Evolutionary conservation across 2,888 invertebrate genomes (phyloP), one percentile per base, ranked within the genome.

Genomic region (Scaptomyza parva): DNA sequence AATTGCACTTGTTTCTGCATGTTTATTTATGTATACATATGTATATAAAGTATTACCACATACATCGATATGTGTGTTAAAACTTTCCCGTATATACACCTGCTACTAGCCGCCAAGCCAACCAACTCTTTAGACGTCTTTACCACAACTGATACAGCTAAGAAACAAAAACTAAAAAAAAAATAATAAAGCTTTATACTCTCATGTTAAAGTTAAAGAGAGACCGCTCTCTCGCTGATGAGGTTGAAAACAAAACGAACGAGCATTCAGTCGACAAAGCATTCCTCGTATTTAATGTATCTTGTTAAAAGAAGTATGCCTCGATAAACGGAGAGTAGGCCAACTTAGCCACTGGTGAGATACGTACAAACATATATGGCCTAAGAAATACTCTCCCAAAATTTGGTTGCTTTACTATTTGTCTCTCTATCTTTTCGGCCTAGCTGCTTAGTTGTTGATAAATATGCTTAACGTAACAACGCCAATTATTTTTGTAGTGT

Each of bases 51-150:
- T 35, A 5, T 33, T 35, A 14, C 35, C n/a, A 35, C 51, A 17
- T 68, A 35, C 48, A 28, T 47, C 30, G 26, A 33, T 40, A 45
- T 59, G 17, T 57, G 48, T 39, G 37, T 12, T 37, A 8, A 3
- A 37, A 8, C 9, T 58, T 75, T 71, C 54, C 53, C 62, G 59
- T 65, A 55, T 61, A 33, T 76, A 76, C 86, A 85, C 83, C 86
- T 85, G 82, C 44, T 67, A 66, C 51, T 30, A 47, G 51, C 60
- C 65, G 60, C 17, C 45, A 61, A 70, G 51, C 50, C 63, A 65
- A 80, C 80, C 80, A 80, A 64, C 78, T 78, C 68, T 55, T 73
- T 76, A 73, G 73, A 61, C 78, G 68, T 82, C 86, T 73, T 76
- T 57, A 61, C 70, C 51, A 63, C 59, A 76, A 76, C 72, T 76